phyloP scores from a whole-genome alignment of 2,888 invertebrate species.

The Anagyrus pseudococci region DNA sequence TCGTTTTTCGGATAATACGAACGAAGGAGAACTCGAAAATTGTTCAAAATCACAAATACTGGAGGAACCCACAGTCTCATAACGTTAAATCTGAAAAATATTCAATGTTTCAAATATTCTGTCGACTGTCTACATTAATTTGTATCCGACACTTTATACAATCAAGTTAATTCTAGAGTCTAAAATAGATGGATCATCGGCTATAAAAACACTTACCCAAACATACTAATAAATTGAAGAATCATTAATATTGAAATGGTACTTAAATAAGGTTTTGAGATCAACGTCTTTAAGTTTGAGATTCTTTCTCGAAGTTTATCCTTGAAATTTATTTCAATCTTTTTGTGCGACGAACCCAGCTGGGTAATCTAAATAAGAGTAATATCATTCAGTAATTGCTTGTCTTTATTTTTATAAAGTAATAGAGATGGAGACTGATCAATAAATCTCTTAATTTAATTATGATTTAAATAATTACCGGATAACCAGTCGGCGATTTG shows the following conservation, averaged over 20 bases:
- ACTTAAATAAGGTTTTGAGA: slow-evolving; percentile 68
- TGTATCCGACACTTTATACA: not conserved
- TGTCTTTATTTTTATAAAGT: no score
- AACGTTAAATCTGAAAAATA: slow-evolving; percentile 64
- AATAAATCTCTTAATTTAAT: no score
- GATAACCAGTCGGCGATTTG: slow-evolving; percentile 69
- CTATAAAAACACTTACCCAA: slow-evolving; percentile 66
- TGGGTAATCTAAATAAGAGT: slow-evolving; percentile 17
- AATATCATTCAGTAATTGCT: not conserved
- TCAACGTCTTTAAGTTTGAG: slow-evolving; percentile 70
- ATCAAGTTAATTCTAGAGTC: not conserved
- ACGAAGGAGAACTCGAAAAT: slow-evolving; percentile 54
- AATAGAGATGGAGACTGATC: not conserved
- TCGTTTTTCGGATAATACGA: slow-evolving; percentile 43
- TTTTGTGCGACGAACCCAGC: slow-evolving; percentile 4
- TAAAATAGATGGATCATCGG: no score
- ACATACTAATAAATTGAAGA: slow-evolving; percentile 71
- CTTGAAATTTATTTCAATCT: slow-evolving; percentile 1
- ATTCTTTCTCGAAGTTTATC: slow-evolving; percentile 20
- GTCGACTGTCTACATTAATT: not conserved
- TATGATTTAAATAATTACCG: slow-evolving; percentile 66
- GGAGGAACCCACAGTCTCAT: slow-evolving; percentile 69
- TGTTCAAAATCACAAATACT: slow-evolving; percentile 67
- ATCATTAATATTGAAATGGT: slow-evolving; percentile 71
- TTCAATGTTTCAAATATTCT: not conserved